These are phyloP conservation scores for Eugnorisma glareosa DNA, from an alignment of 2,888 invertebrate species.

Conservation along the genomic window DNA sequence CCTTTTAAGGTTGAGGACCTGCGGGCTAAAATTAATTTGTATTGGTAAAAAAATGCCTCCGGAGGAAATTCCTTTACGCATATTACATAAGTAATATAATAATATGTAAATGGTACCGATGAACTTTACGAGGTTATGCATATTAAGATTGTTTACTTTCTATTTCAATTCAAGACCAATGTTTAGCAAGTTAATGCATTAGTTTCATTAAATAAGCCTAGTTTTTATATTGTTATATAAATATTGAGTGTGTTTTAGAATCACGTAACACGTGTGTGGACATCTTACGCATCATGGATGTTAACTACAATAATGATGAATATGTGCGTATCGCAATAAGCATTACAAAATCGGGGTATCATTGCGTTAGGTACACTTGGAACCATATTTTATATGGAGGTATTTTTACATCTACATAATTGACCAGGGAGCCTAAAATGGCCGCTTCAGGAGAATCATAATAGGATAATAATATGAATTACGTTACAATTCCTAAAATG, in stretches of 20 bases:
- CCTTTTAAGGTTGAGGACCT: not conserved
- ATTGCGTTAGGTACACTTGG: not conserved
- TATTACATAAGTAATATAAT: not conserved
- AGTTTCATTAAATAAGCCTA: constrained; percentile 25
- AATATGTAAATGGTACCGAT: not conserved
- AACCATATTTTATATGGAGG: not conserved
- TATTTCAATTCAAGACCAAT: constrained; percentile 29
- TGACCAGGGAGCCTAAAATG: not conserved
- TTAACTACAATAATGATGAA: not conserved
- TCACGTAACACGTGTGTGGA: not conserved
- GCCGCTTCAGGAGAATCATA: no score
- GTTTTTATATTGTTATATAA: constrained; percentile 32
- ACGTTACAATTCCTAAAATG: no score
- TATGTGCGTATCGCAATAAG: not conserved
- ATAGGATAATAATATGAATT: no score
- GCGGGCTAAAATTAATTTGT: not conserved
- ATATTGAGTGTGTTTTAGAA: constrained; percentile 9
- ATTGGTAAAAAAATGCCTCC: constrained; percentile 7
- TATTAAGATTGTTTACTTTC: constrained; percentile 43
- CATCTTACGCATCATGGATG: not conserved
- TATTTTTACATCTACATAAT: not conserved
- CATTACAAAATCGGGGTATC: not conserved
- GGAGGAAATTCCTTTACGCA: not conserved
- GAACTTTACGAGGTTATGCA: constrained; percentile 7
- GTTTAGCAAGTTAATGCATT: constrained; percentile 17